Evolutionary conservation across 2,113 vertebrate genomes (phyloP), one percentile per base, ranked within the genome.

Genomic region (Proteles cristata): DNA sequence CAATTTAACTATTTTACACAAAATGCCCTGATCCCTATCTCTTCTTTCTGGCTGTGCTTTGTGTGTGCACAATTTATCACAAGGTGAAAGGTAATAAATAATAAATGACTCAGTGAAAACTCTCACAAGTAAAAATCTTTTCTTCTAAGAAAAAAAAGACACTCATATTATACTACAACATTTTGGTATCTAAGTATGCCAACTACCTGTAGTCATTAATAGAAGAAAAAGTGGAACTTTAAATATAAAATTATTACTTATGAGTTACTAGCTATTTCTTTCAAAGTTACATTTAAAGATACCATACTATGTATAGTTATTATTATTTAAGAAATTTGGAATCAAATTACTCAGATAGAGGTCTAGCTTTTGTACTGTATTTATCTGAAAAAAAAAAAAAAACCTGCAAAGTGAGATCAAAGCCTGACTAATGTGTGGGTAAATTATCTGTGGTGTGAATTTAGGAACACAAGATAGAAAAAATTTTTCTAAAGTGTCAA

Each of bases 401-500:
- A 19, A 4, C 21, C 17, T 14, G 26, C 21, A 65, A 71, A 82
- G 33, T 73, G 39, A 88, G 4, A 11, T 69, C 31, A 94, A 68
- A 95, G 28, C 43, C 35, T 73, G 73, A 10, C 5, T 94, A n/a
- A 12, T 39, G 3, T 43, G 31, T 7, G 7, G 21, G 9, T 45
- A 14, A 31, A 31, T 28, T 91, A 84, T 39, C 61, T 45, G 14
- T 3, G 2, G 5, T 48, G 2, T 81, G 23, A 45, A 81, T 53
- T 80, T 76, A 68, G 28, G 19, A 11, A 66, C 21, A 31, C 33
- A 14, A 48, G 19, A 21, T 23, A 83, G 45, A 45, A 12, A 77
- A 80, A 55, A 39, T 88, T 90, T 82, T 96, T 84, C 85, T 83
- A 25, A 84, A 83, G 4, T 65, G 26, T 92, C n/a, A 74, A 16